Base-by-base conservation (phyloP, 1,140 invertebrate genomes). In the Nixonia krombeini region DNA sequence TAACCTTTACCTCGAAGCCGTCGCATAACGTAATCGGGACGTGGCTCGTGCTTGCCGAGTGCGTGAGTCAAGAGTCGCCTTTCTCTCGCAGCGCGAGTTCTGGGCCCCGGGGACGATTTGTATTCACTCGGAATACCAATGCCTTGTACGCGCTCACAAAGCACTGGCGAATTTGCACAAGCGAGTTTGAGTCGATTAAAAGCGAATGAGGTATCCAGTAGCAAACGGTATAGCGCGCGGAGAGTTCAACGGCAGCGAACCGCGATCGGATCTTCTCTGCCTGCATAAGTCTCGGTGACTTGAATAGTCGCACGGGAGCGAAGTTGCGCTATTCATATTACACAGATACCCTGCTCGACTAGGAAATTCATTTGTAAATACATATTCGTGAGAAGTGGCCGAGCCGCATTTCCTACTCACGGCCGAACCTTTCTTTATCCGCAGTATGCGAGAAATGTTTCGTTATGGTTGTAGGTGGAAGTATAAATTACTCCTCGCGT, bases 61-160 rank as follows among this genome's bases (percentile, higher is more conserved):
- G 42, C 50, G 31, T 50, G 40, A 52, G 56, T 62, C 41, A 68
- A 57, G 51, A 61, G 62, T 62, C 47, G 59, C 67, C 67, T 61
- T 64, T 64, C 59, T 61, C 67, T 64, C 59, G 67, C 51, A 56
- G 56, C 46, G 66, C 51, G 13, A 51, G 51, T 61, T 64, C 52
- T 52, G 49, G 57, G 47, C 37, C n/a, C 56, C 28, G 47, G 55
- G 37, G 61, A 64, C 70, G 51, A 72, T 65, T 72, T 62, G 61
- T 72, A 72, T 72, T 69, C 70, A 57, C 53, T 44, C 41, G 40
- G 51, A 46, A 62, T 65, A 25, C 50, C 31, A n/a, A 33, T 52
- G 31, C 46, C 61, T 69, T 58, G 56, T 65, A 50, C 12, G 23
- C 13, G 41, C 50, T 31, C 38, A 29, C 21, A 41, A 61, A 25